These are phyloP conservation scores for Lasioglossum vierecki DNA, from an alignment of 2,888 invertebrate genomes.

Conservation along the genomic window DNA sequence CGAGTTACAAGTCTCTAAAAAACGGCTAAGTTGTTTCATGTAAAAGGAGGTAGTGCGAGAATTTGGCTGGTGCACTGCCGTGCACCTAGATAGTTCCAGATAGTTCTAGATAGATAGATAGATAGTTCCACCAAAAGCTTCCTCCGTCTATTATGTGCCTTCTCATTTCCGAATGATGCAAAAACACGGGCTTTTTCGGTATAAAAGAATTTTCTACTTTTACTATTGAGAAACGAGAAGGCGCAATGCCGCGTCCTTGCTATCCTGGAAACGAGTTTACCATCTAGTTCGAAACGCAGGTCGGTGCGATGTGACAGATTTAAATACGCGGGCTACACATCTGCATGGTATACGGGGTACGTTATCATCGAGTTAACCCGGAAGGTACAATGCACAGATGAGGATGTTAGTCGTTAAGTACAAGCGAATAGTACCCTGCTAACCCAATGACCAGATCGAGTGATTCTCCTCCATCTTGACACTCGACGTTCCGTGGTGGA, in stretches of 20 bases:
- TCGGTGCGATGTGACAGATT: conserved; percentile 40
- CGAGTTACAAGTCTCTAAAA: no score
- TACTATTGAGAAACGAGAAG: no score
- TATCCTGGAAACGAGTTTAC: no score
- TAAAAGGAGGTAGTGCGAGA: no score
- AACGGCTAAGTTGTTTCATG: no score
- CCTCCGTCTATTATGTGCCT: not conserved
- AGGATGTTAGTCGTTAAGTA: conserved; percentile 81
- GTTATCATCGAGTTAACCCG: conserved; percentile 73
- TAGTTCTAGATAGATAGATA: no score
- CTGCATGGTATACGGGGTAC: conserved; percentile 60
- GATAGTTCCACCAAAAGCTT: not conserved
- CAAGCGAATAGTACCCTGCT: conserved; percentile 81
- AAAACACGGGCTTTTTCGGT: no score
- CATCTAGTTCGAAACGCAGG: not conserved
- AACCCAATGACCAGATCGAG: conserved; percentile 76
- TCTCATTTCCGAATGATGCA: no score
- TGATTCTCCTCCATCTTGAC: conserved; percentile 73
- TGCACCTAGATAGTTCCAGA: no score
- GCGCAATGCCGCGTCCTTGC: no score
- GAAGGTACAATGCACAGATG: conserved; percentile 78
- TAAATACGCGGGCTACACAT: conserved; percentile 64
- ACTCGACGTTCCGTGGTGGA: conserved; percentile 55
- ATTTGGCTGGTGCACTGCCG: no score
- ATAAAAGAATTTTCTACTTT: no score